Evolutionary conservation across 2,888 invertebrate species (phyloP), one percentile per base, ranked within the genome.

Genomic region (Rotaria socialis): DNA sequence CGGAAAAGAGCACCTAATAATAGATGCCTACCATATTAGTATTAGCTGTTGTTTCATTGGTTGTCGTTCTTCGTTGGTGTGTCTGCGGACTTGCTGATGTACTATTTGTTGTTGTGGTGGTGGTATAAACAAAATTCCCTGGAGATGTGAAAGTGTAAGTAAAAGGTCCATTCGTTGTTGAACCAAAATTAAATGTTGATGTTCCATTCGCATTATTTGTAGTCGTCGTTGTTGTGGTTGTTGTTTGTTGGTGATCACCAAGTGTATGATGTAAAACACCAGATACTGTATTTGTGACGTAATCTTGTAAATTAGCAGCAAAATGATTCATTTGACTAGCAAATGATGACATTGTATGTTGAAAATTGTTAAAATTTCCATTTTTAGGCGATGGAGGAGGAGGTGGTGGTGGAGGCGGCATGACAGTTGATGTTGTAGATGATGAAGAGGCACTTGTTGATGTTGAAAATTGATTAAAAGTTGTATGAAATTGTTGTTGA

Each of bases 271-370:
- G 80, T n/a, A 80, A 47, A 80, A 80, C 80, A 47, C 80, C 80
- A 47, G 80, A 80, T n/a, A 80, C 80, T 80, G 80, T 80, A 47
- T 47, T 80, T n/a, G 80, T 47, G 2, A 80, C 80, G n/a, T 80
- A 80, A 80, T 80, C 80, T 47, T 80, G 80, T 80, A 80, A n/a
- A 80, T 80, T 80, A 19, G 80, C 80, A 14, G 80, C 80, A n/a
- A 80, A 80, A 47, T 80, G 80, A n/a, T 80, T 80, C 80, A 80
- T 80, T 80, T 80, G 80, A 80, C 80, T 80, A 80, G 80, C 80
- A 47, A 80, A 80, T 6, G 80, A 80, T 47, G 80, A 47, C 80
- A 80, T 80, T 80, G 80, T n/a, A 80, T 80, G 80, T 80, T 80
- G 80, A 80, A 80, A 80, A 47, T 80, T 80, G 24, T 47, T 47